phyloP scores from a whole-genome alignment of 2,113 vertebrate species.

The Paramormyrops kingsleyae region DNA sequence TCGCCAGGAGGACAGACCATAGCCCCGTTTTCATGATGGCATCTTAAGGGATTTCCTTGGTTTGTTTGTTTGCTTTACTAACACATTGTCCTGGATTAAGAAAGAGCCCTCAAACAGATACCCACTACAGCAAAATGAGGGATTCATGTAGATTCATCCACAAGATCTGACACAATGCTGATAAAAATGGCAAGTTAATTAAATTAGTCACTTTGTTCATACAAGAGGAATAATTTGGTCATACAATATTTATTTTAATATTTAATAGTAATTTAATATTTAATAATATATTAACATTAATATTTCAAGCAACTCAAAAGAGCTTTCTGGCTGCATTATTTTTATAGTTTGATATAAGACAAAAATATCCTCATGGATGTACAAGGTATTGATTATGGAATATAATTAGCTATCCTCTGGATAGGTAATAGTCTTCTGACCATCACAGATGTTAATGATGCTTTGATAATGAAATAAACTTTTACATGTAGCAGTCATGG shows the following conservation, averaged over 20 bases:
- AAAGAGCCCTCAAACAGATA: not conserved
- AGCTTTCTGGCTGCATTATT: not conserved
- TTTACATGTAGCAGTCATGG: not conserved
- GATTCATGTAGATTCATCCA: not conserved
- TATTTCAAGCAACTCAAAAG: not conserved
- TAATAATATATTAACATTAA: not conserved
- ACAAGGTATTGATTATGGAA: not conserved
- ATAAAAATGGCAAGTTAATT: not conserved
- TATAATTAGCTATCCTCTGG: not conserved
- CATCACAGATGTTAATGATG: not conserved
- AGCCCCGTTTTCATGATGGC: not conserved
- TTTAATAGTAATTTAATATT: not conserved
- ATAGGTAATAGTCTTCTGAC: not conserved
- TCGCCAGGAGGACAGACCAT: not conserved
- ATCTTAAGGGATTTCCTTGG: not conserved
- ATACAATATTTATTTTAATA: not conserved
- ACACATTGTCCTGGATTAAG: not conserved
- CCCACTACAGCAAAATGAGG: not conserved
- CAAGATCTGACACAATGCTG: not conserved
- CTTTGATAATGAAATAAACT: not conserved
- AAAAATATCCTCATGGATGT: not conserved
- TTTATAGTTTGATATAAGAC: not conserved
- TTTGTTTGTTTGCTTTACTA: not conserved
- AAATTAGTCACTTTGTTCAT: not conserved
- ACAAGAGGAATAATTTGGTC: not conserved